Conservation (phyloP, 2,888 invertebrate genomes). For the Arge pagana region DNA sequence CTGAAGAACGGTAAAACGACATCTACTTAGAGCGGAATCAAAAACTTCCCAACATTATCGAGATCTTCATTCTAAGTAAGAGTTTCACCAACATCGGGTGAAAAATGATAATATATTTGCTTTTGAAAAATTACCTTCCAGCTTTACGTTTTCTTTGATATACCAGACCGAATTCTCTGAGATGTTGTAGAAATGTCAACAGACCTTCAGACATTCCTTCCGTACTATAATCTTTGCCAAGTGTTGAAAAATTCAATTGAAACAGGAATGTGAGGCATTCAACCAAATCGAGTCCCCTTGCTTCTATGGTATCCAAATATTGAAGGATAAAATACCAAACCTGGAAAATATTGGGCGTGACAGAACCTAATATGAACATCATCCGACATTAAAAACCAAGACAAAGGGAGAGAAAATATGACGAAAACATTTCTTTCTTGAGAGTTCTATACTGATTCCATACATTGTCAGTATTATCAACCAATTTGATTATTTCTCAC, state of each 20-base stretch:
- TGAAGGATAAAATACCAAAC: slow-evolving; percentile 98
- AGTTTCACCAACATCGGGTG: too few relatives aligned
- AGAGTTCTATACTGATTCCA: too few relatives aligned
- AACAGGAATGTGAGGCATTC: slow-evolving; percentile 96
- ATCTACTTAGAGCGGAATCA: too few relatives aligned
- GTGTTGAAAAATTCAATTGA: slow-evolving; percentile 91
- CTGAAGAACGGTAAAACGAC: slow-evolving; percentile 55
- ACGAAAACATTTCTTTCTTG: slow-evolving; percentile 1
- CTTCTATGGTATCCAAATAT: slow-evolving; percentile 91
- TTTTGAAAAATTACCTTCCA: slow-evolving; percentile 64
- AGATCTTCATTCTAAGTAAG: too few relatives aligned
- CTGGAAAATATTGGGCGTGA: slow-evolving; percentile 32
- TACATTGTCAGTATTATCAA: too few relatives aligned
- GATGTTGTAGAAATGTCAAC: slow-evolving; percentile 89
- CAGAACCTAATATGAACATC: slow-evolving; percentile 3
- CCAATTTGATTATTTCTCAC: too few relatives aligned
- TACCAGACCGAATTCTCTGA: slow-evolving; percentile 95
- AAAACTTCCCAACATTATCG: too few relatives aligned
- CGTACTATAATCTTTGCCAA: slow-evolving; percentile 96
- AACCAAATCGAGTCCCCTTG: slow-evolving; percentile 82
- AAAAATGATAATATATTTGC: background rate
- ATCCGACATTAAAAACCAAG: background rate
- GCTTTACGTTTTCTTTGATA: slow-evolving; percentile 78
- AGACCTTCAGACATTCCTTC: slow-evolving; percentile 90
- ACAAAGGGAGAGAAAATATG: slow-evolving; percentile 2